Evolutionary conservation across 2,797 vertebrate species (phyloP), one percentile per base, ranked within the genome.

Genomic region (Ciconia nigra): DNA sequence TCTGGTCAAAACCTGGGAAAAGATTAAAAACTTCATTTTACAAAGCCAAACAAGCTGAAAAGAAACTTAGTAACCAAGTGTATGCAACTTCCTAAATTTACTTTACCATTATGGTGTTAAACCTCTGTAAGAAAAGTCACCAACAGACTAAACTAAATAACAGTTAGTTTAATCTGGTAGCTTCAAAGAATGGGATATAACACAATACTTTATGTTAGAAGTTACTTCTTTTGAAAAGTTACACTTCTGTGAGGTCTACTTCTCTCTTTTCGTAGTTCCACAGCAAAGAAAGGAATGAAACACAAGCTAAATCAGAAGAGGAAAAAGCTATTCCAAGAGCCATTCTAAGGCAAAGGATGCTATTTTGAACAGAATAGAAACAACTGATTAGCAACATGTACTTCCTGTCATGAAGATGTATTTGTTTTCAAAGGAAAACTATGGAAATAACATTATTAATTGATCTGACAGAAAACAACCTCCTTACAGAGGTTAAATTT

Each of bases 1-100:
- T 98, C 46, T 98, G 97, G 96, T 99, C 99, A 52, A 99, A 99
- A 95, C 99, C 99, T 99, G 91, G 13, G 87, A 81, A 37, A 81
- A 90, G 54, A 82, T 5, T 83, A 78, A 94, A 77, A 31, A 69
- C 26, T 86, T 94, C 5, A 35, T 69, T 89, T 93, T 71, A 89
- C 25, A 88, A 69, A 61, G 73, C 15, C 59, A 92, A 69, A 8
- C 28, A 66, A 89, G 28, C n/a, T 62, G 13, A 83, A 77, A 81
- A 83, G 26, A 86, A 91, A 90, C 35, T 49, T 33, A 79, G 24
- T 28, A 85, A 94, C 19, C 14, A 71, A 46, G 14, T 15, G 13
- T 42, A 57, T 12, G 37, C 6, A 70, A 26, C 31, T 55, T 74
- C 13, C 22, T 37, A 85, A 72, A 83, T 61, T 35, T 42, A 87